A percentile compares a stretch with the other conserved stretches of the same genome.
Evolutionary conservation across 2,113 vertebrate species (phyloP).

Genomic region (Meriones unguiculatus): DNA sequence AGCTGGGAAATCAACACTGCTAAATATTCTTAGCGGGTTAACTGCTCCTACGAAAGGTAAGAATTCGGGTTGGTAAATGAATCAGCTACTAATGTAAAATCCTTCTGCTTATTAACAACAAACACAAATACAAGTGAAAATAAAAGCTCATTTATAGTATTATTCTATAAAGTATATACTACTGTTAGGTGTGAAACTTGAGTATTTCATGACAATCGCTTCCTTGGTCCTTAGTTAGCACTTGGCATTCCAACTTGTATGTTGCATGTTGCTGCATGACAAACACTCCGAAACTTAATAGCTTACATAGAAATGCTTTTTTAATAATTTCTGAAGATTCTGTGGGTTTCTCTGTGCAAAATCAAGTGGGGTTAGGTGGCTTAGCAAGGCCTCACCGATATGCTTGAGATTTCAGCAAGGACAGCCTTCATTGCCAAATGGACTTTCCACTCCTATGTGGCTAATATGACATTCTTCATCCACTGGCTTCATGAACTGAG

Average conservation of each 20-base stretch:
- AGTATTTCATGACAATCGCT: neutral
- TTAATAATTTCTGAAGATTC: neutral
- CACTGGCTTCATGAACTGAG: neutral
- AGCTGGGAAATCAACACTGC: constrained; percentile 93
- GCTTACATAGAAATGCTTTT: neutral
- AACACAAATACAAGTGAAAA: neutral
- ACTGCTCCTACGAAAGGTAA: constrained; percentile 88
- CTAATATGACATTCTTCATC: neutral
- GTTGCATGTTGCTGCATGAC: neutral
- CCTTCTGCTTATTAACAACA: neutral
- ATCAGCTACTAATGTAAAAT: neutral
- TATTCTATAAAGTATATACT: neutral
- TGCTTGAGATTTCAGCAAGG: neutral
- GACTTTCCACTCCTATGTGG: neutral
- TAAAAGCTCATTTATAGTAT: neutral
- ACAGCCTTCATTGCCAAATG: neutral
- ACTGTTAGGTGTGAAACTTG: neutral
- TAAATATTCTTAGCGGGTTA: constrained; percentile 93
- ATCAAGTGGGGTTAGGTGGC: no score
- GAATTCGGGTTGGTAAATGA: neutral
- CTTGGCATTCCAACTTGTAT: neutral
- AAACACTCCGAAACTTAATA: neutral
- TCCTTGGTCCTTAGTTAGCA: neutral
- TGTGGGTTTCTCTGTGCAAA: neutral
- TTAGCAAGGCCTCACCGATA: neutral